Conservation (phyloP, 2,888 invertebrate genomes). For the Elysia crispata region DNA sequence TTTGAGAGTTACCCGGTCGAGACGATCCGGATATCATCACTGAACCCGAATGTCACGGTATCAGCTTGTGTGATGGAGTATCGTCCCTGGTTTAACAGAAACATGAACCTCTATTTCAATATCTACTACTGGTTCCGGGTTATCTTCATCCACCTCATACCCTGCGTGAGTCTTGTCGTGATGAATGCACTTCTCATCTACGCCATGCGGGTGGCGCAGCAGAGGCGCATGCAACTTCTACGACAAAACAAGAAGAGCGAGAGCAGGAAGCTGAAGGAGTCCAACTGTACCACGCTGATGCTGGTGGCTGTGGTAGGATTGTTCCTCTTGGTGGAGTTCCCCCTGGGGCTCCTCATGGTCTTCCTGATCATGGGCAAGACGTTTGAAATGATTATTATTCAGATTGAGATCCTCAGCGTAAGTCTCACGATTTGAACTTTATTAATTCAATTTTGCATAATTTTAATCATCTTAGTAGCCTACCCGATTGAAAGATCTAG, state of each 20-base stretch:
- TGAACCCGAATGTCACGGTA: slow-evolving; percentile 59
- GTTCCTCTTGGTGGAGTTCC: slow-evolving; percentile 79
- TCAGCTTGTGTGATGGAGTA: slow-evolving; percentile 58
- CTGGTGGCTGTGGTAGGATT: slow-evolving; percentile 78
- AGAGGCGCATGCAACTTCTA: slow-evolving; percentile 86
- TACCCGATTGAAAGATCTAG: too few species aligned
- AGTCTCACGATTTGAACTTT: too few species aligned
- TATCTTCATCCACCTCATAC: slow-evolving; percentile 92
- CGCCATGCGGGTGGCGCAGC: slow-evolving; percentile 90
- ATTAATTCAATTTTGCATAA: too few species aligned
- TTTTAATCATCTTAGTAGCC: too few species aligned
- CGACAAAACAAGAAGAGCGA: slow-evolving; percentile 83
- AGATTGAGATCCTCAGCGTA: slow-evolving; percentile 26
- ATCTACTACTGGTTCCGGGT: slow-evolving; percentile 88
- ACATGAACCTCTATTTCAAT: slow-evolving; percentile 86
- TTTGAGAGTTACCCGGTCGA: slow-evolving; percentile 85
- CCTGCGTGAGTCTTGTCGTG: slow-evolving; percentile 91
- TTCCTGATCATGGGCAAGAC: slow-evolving; percentile 85
- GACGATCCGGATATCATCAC: slow-evolving; percentile 81
- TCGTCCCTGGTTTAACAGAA: slow-evolving; percentile 58
- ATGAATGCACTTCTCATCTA: slow-evolving; percentile 91
- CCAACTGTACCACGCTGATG: slow-evolving; percentile 77
- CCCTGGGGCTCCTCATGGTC: slow-evolving; percentile 78
- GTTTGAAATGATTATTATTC: slow-evolving; percentile 58
- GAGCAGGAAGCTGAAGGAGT: slow-evolving; percentile 73